Conservation (phyloP, 2,797 vertebrate species). For the Peromyscus aztecus region DNA sequence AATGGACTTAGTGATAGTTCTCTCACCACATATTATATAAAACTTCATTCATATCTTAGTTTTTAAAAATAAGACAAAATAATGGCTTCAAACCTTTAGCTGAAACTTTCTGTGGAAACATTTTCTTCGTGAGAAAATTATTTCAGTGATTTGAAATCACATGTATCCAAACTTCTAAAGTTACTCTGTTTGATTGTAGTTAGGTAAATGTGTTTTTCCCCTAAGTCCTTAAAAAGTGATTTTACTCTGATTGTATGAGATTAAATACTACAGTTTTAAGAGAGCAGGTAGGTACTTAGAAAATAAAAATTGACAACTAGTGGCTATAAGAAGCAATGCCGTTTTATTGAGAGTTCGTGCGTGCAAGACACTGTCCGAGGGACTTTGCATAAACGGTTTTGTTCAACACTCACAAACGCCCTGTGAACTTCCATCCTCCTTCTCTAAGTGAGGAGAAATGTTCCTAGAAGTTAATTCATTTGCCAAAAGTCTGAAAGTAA, state of each 20-base stretch:
- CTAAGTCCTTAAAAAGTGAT: conserved; percentile 3
- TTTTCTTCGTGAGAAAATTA: conserved; percentile 57
- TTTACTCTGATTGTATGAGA: conserved; percentile 18
- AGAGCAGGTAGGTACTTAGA: not conserved
- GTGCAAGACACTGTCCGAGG: not conserved
- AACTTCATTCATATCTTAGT: conserved; percentile 10
- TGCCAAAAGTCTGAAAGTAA: conserved; percentile 49
- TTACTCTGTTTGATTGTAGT: conserved; percentile 12
- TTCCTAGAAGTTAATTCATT: conserved; percentile 29
- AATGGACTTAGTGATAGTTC: not conserved
- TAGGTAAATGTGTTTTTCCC: conserved; percentile 40
- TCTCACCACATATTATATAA: not conserved
- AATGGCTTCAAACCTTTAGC: not conserved
- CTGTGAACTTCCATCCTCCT: not conserved
- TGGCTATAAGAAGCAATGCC: not conserved
- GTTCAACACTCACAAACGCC: conserved; percentile 28
- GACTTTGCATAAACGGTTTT: conserved; percentile 12
- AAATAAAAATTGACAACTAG: conserved; percentile 22
- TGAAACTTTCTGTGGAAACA: conserved; percentile 18
- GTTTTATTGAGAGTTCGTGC: not conserved
- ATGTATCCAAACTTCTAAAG: conserved; percentile 18
- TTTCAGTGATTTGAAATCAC: not conserved
- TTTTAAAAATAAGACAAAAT: not conserved
- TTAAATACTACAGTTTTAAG: conserved; percentile 30
- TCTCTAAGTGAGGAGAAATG: conserved; percentile 53